phyloP scores from a whole-genome alignment of 2,797 vertebrate genomes.

The Emydoidea blandingii region DNA sequence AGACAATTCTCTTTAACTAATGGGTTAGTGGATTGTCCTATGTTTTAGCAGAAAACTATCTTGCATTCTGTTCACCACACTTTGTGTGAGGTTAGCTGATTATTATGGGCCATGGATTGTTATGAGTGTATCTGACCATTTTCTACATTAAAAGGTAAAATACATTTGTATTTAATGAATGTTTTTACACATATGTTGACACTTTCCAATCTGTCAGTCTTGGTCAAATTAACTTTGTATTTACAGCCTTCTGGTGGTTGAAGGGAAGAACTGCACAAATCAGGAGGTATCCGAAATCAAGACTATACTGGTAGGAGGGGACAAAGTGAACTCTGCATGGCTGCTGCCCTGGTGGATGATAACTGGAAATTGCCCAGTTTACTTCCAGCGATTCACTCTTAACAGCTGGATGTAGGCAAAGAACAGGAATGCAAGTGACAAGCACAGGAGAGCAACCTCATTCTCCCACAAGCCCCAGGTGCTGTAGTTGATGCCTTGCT shows the following conservation, averaged over 20 bases:
- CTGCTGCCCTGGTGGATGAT: background rate
- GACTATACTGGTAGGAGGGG: background rate
- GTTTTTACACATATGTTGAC: rapidly evolving
- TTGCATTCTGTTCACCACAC: rapidly evolving
- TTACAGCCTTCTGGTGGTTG: rapidly evolving
- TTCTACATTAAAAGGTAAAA: background rate
- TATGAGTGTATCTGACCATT: background rate
- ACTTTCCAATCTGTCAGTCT: background rate
- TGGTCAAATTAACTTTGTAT: background rate
- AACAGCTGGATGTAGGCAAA: constrained; percentile 84
- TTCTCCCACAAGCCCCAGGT: constrained; percentile 88
- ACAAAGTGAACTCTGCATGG: background rate
- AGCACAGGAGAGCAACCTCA: constrained; percentile 83
- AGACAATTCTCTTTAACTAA: background rate
- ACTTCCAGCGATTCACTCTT: constrained; percentile 87
- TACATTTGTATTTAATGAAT: background rate
- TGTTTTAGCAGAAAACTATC: background rate
- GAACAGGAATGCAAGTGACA: constrained; percentile 76
- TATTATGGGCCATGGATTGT: background rate
- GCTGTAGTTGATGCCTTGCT: constrained; percentile 82
- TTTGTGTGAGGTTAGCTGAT: background rate
- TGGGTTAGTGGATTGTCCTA: background rate
- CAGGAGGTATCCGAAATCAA: background rate
- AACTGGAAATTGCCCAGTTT: constrained; percentile 40
- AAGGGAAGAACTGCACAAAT: rapidly evolving